These are phyloP conservation scores for Agelaius tricolor DNA, from an alignment of 2,113 vertebrate species.

Conservation along the genomic window DNA sequence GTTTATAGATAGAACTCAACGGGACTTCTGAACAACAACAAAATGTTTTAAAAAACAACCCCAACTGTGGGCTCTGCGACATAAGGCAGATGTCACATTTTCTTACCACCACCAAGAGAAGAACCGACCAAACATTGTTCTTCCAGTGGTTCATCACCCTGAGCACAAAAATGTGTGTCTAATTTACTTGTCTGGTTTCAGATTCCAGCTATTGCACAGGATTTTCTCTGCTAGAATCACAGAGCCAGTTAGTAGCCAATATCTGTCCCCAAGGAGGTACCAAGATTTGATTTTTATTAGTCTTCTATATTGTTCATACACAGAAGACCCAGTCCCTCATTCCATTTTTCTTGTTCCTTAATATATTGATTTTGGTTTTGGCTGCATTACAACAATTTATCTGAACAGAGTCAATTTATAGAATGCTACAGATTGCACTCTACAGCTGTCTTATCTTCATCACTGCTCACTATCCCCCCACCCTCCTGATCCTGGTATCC, in stretches of 20 bases:
- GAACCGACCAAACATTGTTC: not conserved
- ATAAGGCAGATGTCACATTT: not conserved
- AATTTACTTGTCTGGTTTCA: conserved; percentile 12
- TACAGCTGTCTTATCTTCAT: conserved; percentile 6
- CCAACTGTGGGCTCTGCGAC: not conserved
- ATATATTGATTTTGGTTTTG: not conserved
- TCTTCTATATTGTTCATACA: not conserved
- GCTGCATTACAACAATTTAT: conserved; percentile 17
- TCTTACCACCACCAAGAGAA: not conserved
- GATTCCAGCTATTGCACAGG: not conserved
- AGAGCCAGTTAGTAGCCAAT: not conserved
- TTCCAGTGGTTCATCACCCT: not conserved
- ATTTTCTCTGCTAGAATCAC: conserved; percentile 34
- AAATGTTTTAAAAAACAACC: too few species aligned
- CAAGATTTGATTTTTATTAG: conserved; percentile 26
- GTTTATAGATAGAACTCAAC: not conserved
- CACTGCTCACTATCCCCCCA: not conserved
- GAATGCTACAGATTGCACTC: not conserved
- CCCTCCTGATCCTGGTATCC: not conserved
- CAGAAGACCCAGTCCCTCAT: not conserved
- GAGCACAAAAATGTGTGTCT: not conserved
- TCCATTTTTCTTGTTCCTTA: not conserved
- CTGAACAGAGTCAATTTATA: not conserved
- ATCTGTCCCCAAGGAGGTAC: not conserved
- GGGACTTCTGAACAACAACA: not conserved